phyloP scores from a whole-genome alignment of 1,140 invertebrate genomes.

The Cotesia glomerata region DNA sequence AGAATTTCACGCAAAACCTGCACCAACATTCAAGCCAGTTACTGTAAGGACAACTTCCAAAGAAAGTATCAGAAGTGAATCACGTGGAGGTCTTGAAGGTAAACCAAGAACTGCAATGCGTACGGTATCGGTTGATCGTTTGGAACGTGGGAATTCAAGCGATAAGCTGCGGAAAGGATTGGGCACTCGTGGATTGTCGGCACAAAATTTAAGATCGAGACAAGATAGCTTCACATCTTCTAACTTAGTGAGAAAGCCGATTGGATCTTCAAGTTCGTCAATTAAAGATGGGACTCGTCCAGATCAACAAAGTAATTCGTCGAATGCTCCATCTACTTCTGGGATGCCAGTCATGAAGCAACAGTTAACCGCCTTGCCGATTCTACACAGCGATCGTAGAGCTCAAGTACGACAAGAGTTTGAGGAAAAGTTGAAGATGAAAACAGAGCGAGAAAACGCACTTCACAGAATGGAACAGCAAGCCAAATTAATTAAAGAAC shows the following conservation, averaged over 20 bases:
- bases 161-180: neutral
- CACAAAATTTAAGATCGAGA: conserved; percentile 5
- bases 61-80: conserved; percentile 2
- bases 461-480: conserved; percentile 40
- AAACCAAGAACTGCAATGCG: neutral
- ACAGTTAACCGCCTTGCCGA: conserved; percentile 24
- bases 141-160: too few species aligned
- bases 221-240: too few species aligned
- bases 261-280: neutral
- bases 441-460: conserved; percentile 41
- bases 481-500: conserved; percentile 40
- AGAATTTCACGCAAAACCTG: conserved; percentile 64
- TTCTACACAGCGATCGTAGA: conserved; percentile 55
- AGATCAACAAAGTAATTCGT: neutral
- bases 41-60: conserved; percentile 36
- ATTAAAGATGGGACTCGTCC: neutral
- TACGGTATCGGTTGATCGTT: neutral
- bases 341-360: conserved; percentile 19
- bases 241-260: too few species aligned
- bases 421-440: conserved; percentile 53
- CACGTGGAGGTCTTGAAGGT: neutral
- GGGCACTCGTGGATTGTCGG: neutral
- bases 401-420: conserved; percentile 51
- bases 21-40: conserved; percentile 55
- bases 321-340: neutral